Base-by-base conservation (phyloP, 2,888 invertebrate species). In the Glyphotaelius pellucidus region DNA sequence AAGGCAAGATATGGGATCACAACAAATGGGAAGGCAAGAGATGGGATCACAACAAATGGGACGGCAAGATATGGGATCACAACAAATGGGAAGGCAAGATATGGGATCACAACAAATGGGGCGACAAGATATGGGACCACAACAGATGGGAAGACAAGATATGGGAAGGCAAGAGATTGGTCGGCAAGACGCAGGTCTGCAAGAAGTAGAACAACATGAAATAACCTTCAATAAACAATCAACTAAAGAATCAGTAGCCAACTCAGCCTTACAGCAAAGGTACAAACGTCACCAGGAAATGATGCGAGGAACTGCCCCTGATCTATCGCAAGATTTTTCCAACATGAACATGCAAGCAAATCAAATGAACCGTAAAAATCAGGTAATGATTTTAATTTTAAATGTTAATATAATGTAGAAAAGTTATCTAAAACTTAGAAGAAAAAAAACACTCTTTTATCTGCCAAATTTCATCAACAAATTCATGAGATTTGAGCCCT, bases 271-370 rank as follows among this genome's bases (percentile, higher is more conserved):
- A 87, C 96, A 97, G 94, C 96, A 96, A 94, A 95, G 97, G 84
- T 97, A 97, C 94, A 95, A 96, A 80, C 96, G 96, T 93, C 97
- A 97, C 94, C 97, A 96, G 94, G 95, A 96, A 79, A 95, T 95
- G 25, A 96, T 96, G 95, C 91, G 92, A 80, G 93, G 93, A 79
- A 93, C 92, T 38, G 47, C 92, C 11, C 93, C 93, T 4, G 93
- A 93, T 90, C 52, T 93, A 67, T 81, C 93, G 14, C 89, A 91
- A 90, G 93, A 93, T 83, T 92, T 93, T 79, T 80, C 93, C 15
- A 93, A 93, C 47, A 92, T 93, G 93, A 91, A 91, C 42, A 88
- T 93, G 3, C 92, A 92, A 79, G 11, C 86, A 30, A 79, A 31
- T 30, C 90, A 67, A 47, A 15, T 83, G n/a, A 90, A 90, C 42